These are phyloP conservation scores for Myathropa florea DNA, from an alignment of 2,888 invertebrate genomes.

Conservation along the genomic window DNA sequence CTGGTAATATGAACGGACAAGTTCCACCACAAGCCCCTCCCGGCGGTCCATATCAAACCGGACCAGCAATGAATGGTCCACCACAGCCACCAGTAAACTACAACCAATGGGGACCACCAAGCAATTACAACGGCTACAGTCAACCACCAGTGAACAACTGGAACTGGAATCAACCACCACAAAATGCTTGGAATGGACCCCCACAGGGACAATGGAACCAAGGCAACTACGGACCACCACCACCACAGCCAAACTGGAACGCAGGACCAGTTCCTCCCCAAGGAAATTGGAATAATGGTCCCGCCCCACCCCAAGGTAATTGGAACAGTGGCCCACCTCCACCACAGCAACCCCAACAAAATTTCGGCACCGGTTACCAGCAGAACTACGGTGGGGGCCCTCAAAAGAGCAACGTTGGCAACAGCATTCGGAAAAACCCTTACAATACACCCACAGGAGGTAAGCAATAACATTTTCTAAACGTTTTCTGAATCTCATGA, in stretches of 20 bases:
- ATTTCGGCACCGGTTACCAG: conserved; percentile 87
- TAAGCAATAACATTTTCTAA: conserved; percentile 16
- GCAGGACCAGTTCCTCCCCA: conserved; percentile 75
- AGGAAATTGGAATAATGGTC: conserved; percentile 50
- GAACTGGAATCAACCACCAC: conserved; percentile 75
- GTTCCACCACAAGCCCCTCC: conserved; percentile 73
- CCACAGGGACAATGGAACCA: conserved; percentile 71
- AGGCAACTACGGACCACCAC: conserved; percentile 50
- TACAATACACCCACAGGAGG: conserved; percentile 75
- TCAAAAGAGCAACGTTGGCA: conserved; percentile 85
- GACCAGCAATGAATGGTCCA: conserved; percentile 74
- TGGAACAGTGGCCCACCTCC: conserved; percentile 43
- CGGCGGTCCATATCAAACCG: conserved; percentile 75
- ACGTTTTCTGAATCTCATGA: background rate
- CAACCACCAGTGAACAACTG: conserved; percentile 80
- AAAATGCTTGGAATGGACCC: conserved; percentile 77
- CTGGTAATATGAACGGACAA: conserved; percentile 58
- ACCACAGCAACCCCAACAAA: conserved; percentile 67
- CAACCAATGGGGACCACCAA: conserved; percentile 76
- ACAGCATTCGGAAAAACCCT: conserved; percentile 88
- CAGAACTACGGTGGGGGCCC: conserved; percentile 92
- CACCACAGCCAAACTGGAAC: conserved; percentile 72
- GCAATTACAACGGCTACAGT: conserved; percentile 41
- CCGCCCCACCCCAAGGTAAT: conserved; percentile 29
- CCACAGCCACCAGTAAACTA: conserved; percentile 76